Evolutionary conservation across 2,113 vertebrate genomes (phyloP).

Genomic region (Dicaeum eximium): DNA sequence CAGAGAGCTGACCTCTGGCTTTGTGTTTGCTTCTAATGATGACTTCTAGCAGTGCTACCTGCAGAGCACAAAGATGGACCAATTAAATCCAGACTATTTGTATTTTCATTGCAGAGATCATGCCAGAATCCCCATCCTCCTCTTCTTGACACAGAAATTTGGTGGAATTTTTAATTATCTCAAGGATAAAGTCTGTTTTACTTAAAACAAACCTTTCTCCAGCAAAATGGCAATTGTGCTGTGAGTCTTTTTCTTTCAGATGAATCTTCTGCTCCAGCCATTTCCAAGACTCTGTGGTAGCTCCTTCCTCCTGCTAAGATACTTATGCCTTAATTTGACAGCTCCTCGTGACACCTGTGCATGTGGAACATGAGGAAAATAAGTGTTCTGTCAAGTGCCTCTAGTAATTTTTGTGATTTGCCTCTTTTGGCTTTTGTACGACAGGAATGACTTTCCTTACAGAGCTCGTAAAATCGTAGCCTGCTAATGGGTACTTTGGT

Average conservation of each 20-base stretch:
- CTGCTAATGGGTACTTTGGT: neutral
- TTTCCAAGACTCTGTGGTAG: neutral
- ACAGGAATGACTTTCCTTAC: neutral
- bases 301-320: neutral
- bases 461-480: neutral
- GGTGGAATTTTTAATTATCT: neutral
- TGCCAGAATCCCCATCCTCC: neutral
- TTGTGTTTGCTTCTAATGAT: neutral
- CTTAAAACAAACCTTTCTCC: neutral
- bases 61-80: neutral
- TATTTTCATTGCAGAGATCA: neutral
- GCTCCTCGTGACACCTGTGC: neutral
- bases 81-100: constrained; percentile 3
- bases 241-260: neutral
- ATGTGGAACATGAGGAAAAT: constrained; percentile 1
- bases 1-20: constrained; percentile 18
- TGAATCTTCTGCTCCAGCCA: neutral
- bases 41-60: constrained; percentile 6
- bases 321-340: constrained; percentile 17
- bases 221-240: neutral
- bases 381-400: constrained; percentile 21
- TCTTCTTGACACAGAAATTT: neutral
- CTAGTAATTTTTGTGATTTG: constrained; percentile 20
- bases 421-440: neutral
- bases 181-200: neutral